Percentiles rank a stretch among this genome's conserved stretches.
Evolutionary conservation across 2,797 vertebrate species (phyloP).

Genomic region (Acrocephalus scirpaceus): DNA sequence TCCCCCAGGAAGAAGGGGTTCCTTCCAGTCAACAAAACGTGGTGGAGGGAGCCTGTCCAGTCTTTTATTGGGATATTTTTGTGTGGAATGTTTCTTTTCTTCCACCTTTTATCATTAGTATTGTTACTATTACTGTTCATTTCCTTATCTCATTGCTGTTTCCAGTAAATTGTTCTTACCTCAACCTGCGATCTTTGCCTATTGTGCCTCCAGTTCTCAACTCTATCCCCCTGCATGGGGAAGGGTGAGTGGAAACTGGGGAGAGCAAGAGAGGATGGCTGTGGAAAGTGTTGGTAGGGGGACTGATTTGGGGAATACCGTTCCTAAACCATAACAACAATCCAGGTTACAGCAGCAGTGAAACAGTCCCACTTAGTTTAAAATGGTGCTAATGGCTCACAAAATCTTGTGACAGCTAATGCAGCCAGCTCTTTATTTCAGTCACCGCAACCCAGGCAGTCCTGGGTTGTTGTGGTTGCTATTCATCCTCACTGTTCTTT

Average conservation of each 20-base stretch:
- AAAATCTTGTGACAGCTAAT: not conserved
- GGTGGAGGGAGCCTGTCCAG: fast-evolving
- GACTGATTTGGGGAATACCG: not conserved
- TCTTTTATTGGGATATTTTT: not conserved
- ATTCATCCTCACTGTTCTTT: not conserved
- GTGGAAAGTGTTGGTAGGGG: not conserved
- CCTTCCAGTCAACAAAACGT: not conserved
- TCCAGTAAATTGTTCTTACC: not conserved
- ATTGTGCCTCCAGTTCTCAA: not conserved
- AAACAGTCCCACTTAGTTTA: not conserved
- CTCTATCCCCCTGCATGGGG: not conserved
- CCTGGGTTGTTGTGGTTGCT: not conserved
- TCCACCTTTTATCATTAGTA: not conserved
- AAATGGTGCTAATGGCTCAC: not conserved
- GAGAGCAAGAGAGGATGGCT: not conserved
- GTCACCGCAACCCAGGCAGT: fast-evolving
- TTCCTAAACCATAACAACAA: not conserved
- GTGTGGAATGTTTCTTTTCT: not conserved
- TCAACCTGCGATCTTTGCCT: not conserved
- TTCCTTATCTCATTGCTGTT: not conserved
- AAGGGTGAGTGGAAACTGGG: not conserved
- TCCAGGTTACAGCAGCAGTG: not conserved
- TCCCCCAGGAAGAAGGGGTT: not conserved
- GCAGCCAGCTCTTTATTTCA: not conserved
- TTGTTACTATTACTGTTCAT: not conserved